Percentiles rank a stretch among this genome's conserved stretches.
These are phyloP conservation scores for Metalampra italica DNA, from an alignment of 2,888 invertebrate genomes.

Conservation along the genomic window DNA sequence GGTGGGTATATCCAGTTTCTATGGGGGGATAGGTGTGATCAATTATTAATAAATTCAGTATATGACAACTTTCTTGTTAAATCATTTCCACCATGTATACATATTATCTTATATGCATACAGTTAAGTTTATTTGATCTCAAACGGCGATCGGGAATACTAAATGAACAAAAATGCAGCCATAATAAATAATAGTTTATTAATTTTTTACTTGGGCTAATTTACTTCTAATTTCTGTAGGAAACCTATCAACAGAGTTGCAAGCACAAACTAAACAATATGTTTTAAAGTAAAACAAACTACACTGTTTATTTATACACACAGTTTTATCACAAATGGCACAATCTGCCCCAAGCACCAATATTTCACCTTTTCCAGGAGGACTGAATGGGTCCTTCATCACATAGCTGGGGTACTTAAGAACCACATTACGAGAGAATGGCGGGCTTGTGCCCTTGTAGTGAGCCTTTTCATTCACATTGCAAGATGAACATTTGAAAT, in stretches of 20 bases:
- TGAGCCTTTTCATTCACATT: slow-evolving; percentile 83
- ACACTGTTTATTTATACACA: slow-evolving; percentile 86
- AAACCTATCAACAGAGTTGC: slow-evolving; percentile 76
- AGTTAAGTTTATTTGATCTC: too few species aligned
- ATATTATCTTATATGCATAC: too few species aligned
- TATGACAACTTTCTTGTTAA: too few species aligned
- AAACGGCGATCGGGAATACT: too few species aligned
- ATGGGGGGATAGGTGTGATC: too few species aligned
- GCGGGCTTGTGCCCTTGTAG: slow-evolving; percentile 86
- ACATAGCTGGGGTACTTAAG: slow-evolving; percentile 87
- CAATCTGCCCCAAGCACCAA: slow-evolving; percentile 89
- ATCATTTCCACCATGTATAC: too few species aligned
- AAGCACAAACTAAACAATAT: slow-evolving; percentile 86
- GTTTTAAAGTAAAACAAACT: slow-evolving; percentile 88
- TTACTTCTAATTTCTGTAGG: slow-evolving; percentile 84
- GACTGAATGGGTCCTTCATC: slow-evolving; percentile 91
- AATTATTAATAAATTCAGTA: too few species aligned
- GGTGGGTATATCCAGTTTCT: too few species aligned
- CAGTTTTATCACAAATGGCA: slow-evolving; percentile 80
- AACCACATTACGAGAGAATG: slow-evolving; percentile 82
- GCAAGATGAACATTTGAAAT: slow-evolving; percentile 83
- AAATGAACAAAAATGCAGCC: too few species aligned
- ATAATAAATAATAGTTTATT: slow-evolving; percentile 24
- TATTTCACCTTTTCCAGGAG: slow-evolving; percentile 85
- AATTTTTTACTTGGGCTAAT: slow-evolving; percentile 58